Base-by-base conservation (phyloP, 2,113 vertebrate genomes). In the Myotis yumanensis region DNA sequence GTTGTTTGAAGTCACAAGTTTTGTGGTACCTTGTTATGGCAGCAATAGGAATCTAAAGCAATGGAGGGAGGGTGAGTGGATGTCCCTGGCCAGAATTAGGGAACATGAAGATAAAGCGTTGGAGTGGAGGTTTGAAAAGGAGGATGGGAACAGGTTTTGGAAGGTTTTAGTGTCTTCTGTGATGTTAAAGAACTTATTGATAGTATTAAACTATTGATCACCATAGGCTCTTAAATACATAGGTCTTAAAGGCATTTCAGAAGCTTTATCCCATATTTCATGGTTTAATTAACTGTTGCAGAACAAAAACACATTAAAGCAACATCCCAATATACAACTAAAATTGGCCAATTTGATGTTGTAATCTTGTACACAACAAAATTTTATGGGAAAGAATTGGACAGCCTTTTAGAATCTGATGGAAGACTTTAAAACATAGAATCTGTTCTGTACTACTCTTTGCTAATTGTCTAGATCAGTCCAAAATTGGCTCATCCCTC, bases 381-480 rank as follows among this genome's bases (percentile, higher is more conserved):
- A 59, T 28, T 66, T 82, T 72, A 52, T 16, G 52, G 72, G 37
- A 22, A 82, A 93, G 22, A 72, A 43, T 91, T 86, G 51, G 43
- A 73, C 17, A 54, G n/a, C 17, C 30, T 94, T 79, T 81, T 81
- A 54, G 46, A 82, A 16, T 75, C 40, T 85, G 23, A 76, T 43
- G 12, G 32, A 95, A 91, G 51, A 40, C 12, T 84, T 64, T 68
- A 30, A 83, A 79, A 52, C n/a, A 88, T n/a, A 40, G 37, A 96
- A 83, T 72, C 43, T 72, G 54, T 57, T 72, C 28, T 35, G 2
- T 48, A 76, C 5, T 91, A 75, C 37, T 18, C 69, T 71, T 48
- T 81, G 46, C 35, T 81, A 89, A 14, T 95, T 89, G 14, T 81
- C 68, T 81, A 40, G 20, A 54, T 76, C 64, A 73, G 37, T 46